These are phyloP conservation scores for Tigriopus japonicus DNA, from an alignment of 1,140 invertebrate species.

Conservation along the genomic window DNA sequence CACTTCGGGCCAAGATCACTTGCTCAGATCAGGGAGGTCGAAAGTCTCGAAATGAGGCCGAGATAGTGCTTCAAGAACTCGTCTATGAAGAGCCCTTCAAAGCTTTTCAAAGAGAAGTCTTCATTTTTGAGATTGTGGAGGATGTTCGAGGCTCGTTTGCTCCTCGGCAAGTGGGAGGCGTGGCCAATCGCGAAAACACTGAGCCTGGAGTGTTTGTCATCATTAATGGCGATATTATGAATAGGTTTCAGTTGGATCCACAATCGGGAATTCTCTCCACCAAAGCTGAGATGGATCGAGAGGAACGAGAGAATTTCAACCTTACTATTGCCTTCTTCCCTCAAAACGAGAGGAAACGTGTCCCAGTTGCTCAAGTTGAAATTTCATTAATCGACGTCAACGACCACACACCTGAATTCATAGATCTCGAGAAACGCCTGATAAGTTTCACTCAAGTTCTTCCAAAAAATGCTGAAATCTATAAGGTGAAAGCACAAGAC, in stretches of 20 bases:
- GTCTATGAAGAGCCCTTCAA: slow-evolving; percentile 27
- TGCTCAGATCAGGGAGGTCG: background rate
- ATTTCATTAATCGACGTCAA: slow-evolving; percentile 74
- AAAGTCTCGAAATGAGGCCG: slow-evolving; percentile 1
- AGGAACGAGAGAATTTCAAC: slow-evolving; percentile 37
- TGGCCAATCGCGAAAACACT: slow-evolving; percentile 19
- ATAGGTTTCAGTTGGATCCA: slow-evolving; percentile 58
- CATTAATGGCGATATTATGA: slow-evolving; percentile 53
- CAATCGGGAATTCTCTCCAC: slow-evolving; percentile 56
- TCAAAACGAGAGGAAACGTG: slow-evolving; percentile 43
- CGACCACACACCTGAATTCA: slow-evolving; percentile 70
- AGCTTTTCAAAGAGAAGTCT: slow-evolving; percentile 3
- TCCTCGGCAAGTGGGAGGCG: no score
- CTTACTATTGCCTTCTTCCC: slow-evolving; percentile 44
- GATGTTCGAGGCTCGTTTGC: no score
- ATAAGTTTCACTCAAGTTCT: slow-evolving; percentile 54
- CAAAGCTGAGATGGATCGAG: slow-evolving; percentile 58
- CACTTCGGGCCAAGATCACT: background rate
- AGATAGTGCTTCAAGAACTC: slow-evolving; percentile 26
- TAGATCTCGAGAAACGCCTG: slow-evolving; percentile 50
- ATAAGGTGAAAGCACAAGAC: slow-evolving; percentile 60
- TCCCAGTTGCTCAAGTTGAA: slow-evolving; percentile 50
- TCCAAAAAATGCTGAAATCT: slow-evolving; percentile 77
- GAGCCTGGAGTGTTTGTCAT: slow-evolving; percentile 49
- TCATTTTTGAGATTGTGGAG: no score